A percentile compares a stretch with the other conserved stretches of the same genome.
phyloP scores from a whole-genome alignment of 2,797 vertebrate genomes.

The Xenops minutus region DNA sequence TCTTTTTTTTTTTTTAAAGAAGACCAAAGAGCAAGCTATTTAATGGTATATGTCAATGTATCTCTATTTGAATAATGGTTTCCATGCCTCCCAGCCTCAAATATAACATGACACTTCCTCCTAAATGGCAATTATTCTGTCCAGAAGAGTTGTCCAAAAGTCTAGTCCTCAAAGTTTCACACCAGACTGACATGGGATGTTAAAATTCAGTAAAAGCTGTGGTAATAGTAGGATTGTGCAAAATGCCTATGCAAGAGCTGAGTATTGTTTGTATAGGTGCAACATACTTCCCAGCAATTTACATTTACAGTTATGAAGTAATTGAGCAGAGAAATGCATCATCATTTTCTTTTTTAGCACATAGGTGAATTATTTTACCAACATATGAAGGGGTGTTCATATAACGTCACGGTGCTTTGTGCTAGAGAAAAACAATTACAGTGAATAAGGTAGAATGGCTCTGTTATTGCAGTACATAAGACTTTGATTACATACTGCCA shows the following conservation, averaged over 20 bases:
- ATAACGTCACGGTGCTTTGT: slow-evolving; percentile 60
- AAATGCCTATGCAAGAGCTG: neutral
- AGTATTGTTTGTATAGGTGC: neutral
- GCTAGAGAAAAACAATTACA: slow-evolving; percentile 73
- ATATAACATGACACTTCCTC: slow-evolving; percentile 15
- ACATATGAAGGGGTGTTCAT: slow-evolving; percentile 53
- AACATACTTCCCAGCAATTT: neutral
- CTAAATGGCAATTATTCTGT: slow-evolving; percentile 14
- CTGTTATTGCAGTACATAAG: slow-evolving; percentile 77
- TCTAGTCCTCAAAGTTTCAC: neutral
- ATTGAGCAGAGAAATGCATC: slow-evolving; percentile 11
- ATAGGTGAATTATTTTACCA: slow-evolving; percentile 62
- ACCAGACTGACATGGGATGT: neutral
- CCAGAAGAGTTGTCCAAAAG: neutral
- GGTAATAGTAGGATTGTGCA: neutral
- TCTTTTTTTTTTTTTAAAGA: neutral
- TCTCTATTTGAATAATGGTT: neutral
- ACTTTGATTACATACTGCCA: slow-evolving; percentile 79
- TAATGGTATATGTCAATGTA: neutral
- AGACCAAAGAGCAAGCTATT: neutral
- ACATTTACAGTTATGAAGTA: neutral
- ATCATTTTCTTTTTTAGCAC: slow-evolving; percentile 52
- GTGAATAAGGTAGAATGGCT: slow-evolving; percentile 74
- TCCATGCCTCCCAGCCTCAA: neutral
- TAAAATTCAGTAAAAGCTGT: neutral